Base-by-base conservation (phyloP, 92 coral and sea anemone species). In the Metridium senile region DNA sequence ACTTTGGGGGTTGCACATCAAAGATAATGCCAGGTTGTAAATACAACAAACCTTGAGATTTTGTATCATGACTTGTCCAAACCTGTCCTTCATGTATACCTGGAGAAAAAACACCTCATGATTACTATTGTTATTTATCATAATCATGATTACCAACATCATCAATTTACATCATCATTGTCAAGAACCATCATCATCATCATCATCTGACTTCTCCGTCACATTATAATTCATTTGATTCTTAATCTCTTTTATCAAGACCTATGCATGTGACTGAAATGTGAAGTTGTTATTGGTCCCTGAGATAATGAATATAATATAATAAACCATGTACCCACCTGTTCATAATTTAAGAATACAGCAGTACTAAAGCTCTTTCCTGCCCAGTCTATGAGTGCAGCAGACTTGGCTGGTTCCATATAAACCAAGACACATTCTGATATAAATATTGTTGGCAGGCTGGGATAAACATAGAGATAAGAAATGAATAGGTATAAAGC, bases 21-120 rank as follows among this genome's bases (percentile, higher is more conserved):
- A n/a, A n/a, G n/a, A n/a, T 39, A n/a, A 2, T 54, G 3, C 9
- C 9, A 54, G 9, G 9, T 4, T 39, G 49, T 4, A 39, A 39
- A 33, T 13, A 9, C 25, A 68, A 29, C 75, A 34, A 62, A 92
- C 98, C 91, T 90, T 91, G 4, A 94, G 90, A 72, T 94, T 94
- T 39, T 86, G 84, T 28, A 94, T 92, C 98, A 94, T 94, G 46
- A 94, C 93, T 64, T 94, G 97, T 53, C 98, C 98, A 94, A 94
- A 94, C 45, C 93, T 90, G 89, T 94, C 93, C 62, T 93, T 90
- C 93, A 94, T 89, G 74, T 94, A 89, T 26, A 92, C 98, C 97
- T 91, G 72, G 10, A 39, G 13, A 39, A 39, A 4, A 39, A 39
- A 39, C 13, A 39, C 49, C 6, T 32, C 21, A 20, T 20, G 20